These are phyloP conservation scores for Bergia puertoricense DNA, from an alignment of 92 coral and sea anemone species.

Conservation along the genomic window DNA sequence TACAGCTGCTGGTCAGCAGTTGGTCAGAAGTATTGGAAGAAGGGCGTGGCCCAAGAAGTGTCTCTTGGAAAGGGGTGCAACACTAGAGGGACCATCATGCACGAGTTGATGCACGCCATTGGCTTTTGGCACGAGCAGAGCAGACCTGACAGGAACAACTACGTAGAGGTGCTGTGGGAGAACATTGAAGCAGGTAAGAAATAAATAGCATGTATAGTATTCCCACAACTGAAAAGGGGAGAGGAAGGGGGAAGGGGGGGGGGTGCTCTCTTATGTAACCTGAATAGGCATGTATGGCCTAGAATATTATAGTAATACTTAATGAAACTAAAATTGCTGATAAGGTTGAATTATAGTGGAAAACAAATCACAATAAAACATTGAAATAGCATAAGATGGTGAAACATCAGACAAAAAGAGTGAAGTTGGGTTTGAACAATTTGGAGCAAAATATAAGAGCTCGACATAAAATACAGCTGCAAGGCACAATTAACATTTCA, in stretches of 20 bases:
- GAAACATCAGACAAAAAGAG: too few species aligned
- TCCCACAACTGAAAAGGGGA: background rate
- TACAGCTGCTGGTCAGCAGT: conserved; percentile 83
- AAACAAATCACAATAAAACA: background rate
- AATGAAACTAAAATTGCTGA: background rate
- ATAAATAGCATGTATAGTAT: background rate
- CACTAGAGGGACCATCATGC: conserved; percentile 69
- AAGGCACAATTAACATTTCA: too few species aligned
- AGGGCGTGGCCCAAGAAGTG: conserved; percentile 55
- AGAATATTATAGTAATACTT: background rate
- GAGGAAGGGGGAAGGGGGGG: background rate
- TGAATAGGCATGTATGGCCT: background rate
- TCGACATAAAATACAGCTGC: too few species aligned
- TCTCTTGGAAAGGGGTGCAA: conserved; percentile 78
- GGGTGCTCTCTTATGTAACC: background rate
- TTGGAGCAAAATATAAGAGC: too few species aligned
- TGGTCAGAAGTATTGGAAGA: conserved; percentile 65
- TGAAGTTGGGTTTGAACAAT: too few species aligned
- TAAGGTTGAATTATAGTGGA: background rate
- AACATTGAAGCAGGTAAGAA: conserved; percentile 63
- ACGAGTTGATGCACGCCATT: conserved; percentile 69
- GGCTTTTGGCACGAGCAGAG: conserved; percentile 95
- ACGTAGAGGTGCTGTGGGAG: conserved; percentile 85
- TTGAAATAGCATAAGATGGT: background rate
- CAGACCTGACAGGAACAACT: conserved; percentile 78